Evolutionary conservation across 2,888 invertebrate genomes (phyloP).

Genomic region (Hemithea aestivaria): DNA sequence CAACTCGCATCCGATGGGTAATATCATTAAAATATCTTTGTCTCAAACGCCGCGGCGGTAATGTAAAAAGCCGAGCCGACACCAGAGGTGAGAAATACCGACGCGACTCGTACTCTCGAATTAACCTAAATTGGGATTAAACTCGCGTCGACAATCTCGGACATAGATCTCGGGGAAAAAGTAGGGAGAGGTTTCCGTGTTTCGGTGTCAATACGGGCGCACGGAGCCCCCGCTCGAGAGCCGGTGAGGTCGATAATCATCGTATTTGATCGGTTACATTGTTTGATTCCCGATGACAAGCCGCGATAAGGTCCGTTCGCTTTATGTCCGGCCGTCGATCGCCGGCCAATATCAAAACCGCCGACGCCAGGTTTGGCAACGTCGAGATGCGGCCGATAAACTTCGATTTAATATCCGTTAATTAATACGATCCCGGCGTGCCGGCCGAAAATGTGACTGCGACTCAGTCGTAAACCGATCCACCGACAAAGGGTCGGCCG

Average conservation of each 20-base stretch:
- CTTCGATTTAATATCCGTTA: slow-evolving; percentile 77
- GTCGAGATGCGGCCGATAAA: slow-evolving; percentile 74
- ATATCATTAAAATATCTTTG: slow-evolving; percentile 79
- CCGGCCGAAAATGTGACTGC: slow-evolving; percentile 67
- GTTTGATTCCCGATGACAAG: slow-evolving; percentile 73
- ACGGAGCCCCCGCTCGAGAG: slow-evolving; percentile 45
- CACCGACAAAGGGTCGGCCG: slow-evolving; percentile 66
- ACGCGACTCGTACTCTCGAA: slow-evolving; percentile 52
- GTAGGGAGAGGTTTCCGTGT: slow-evolving; percentile 34
- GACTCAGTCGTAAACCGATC: slow-evolving; percentile 69
- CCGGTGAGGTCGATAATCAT: slow-evolving; percentile 58
- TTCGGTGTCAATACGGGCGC: slow-evolving; percentile 32
- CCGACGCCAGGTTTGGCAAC: slow-evolving; percentile 74
- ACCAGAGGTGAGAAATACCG: slow-evolving; percentile 73
- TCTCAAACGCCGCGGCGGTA: slow-evolving; percentile 66
- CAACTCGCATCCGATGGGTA: slow-evolving; percentile 71
- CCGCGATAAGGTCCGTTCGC: slow-evolving; percentile 60
- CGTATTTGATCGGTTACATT: slow-evolving; percentile 70
- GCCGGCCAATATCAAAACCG: slow-evolving; percentile 59
- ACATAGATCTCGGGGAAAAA: slow-evolving; percentile 35
- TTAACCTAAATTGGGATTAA: slow-evolving; percentile 55
- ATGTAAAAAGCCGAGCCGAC: slow-evolving; percentile 64
- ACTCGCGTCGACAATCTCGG: slow-evolving; percentile 37
- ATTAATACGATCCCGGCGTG: slow-evolving; percentile 75
- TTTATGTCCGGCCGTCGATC: slow-evolving; percentile 49